A percentile compares a stretch with the other conserved stretches of the same genome.
phyloP scores from a whole-genome alignment of 2,797 vertebrate species.

The Phoeniculus purpureus region DNA sequence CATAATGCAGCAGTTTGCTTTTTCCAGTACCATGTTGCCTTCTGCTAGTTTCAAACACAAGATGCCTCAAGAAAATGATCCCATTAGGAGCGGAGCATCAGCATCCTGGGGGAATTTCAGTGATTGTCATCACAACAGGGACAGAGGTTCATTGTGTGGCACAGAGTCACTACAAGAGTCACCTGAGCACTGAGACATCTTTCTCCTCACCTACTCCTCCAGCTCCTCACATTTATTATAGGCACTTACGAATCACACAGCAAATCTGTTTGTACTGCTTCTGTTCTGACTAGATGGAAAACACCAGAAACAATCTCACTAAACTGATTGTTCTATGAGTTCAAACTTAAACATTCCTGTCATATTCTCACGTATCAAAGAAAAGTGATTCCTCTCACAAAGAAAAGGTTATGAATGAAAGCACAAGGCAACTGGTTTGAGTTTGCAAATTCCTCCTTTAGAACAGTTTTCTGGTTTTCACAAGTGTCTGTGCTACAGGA shows the following conservation, averaged over 20 bases:
- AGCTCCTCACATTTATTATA: background rate
- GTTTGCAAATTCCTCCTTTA: background rate
- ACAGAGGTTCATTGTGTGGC: background rate
- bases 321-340: background rate
- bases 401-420: background rate
- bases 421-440: background rate
- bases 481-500: background rate
- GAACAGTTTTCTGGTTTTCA: background rate
- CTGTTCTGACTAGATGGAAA: background rate
- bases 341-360: background rate
- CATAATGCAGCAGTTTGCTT: background rate
- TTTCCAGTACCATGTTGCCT: background rate
- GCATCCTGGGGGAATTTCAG: background rate
- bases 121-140: background rate
- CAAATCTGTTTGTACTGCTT: background rate
- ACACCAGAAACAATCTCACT: background rate
- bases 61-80: background rate
- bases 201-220: background rate
- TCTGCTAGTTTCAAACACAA: conserved; percentile 12
- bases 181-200: background rate
- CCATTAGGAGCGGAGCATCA: background rate
- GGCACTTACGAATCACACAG: background rate
- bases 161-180: background rate
- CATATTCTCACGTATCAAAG: background rate
- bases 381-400: background rate